These are phyloP conservation scores for Herpetotheres cachinnans DNA, from an alignment of 2,113 vertebrate species.

Conservation along the genomic window DNA sequence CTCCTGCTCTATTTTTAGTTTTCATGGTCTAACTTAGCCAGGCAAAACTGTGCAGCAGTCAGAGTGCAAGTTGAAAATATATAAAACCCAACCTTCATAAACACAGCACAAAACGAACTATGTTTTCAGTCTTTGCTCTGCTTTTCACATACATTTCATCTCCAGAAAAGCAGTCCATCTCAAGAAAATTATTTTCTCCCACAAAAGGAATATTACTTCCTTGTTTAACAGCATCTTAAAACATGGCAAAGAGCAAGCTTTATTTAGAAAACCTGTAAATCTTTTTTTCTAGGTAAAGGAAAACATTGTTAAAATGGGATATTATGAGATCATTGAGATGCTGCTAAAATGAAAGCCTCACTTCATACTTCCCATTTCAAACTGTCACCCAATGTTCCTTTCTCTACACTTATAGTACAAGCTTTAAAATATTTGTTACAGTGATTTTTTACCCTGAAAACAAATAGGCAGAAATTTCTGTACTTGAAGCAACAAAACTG, in stretches of 20 bases:
- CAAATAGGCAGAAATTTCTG: background rate
- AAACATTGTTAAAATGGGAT: background rate
- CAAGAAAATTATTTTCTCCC: background rate
- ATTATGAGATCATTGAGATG: background rate
- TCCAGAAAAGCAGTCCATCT: background rate
- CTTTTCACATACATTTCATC: background rate
- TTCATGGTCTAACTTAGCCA: background rate
- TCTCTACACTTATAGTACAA: background rate
- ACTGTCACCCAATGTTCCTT: background rate
- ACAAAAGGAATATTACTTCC: background rate
- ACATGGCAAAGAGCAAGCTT: background rate
- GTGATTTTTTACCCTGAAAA: background rate
- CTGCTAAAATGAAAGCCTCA: background rate
- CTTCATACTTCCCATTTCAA: background rate
- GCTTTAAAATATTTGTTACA: background rate
- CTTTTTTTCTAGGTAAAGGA: background rate
- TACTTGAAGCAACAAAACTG: background rate
- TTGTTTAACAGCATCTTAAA: background rate
- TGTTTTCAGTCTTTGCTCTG: background rate
- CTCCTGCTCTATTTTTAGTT: background rate
- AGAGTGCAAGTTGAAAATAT: background rate
- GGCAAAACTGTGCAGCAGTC: background rate
- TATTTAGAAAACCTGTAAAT: background rate
- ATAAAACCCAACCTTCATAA: background rate
- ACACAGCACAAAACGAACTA: background rate